These are phyloP conservation scores for Noctua comes DNA, from an alignment of 2,888 invertebrate genomes.

Conservation along the genomic window DNA sequence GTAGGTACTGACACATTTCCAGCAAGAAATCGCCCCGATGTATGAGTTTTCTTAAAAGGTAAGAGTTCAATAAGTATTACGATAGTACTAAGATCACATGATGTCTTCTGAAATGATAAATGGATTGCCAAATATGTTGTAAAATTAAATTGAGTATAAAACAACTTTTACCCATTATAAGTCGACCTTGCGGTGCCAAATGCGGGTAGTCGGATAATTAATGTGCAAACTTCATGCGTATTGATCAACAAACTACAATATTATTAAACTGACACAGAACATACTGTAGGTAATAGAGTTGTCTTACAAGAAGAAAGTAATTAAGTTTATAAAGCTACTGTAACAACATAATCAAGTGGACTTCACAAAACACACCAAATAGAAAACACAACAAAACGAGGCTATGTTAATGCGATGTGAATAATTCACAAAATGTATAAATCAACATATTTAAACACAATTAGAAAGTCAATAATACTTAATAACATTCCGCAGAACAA, in stretches of 20 bases:
- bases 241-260: conserved; percentile 29
- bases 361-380: conserved; percentile 39
- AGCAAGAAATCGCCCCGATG: not conserved
- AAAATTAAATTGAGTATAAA: conserved; percentile 52
- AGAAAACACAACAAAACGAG: conserved; percentile 58
- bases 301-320: conserved; percentile 21
- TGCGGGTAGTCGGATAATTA: conserved; percentile 61
- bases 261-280: not conserved
- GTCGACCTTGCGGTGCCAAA: conserved; percentile 63
- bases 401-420: conserved; percentile 53
- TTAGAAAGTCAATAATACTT: conserved; percentile 70
- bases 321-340: conserved; percentile 18
- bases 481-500: conserved; percentile 66
- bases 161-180: conserved; percentile 66
- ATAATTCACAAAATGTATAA: conserved; percentile 69
- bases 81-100: conserved; percentile 2
- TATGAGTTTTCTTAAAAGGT: not conserved
- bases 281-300: not conserved
- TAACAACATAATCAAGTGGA: conserved; percentile 25
- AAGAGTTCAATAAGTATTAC: not conserved
- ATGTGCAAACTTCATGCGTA: conserved; percentile 47
- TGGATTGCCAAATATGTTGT: conserved; percentile 49
- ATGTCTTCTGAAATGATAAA: conserved; percentile 51
- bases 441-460: conserved; percentile 70
- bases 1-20: not conserved